Conservation (phyloP, 2,888 invertebrate species). For the Drosophila paranaensis region DNA sequence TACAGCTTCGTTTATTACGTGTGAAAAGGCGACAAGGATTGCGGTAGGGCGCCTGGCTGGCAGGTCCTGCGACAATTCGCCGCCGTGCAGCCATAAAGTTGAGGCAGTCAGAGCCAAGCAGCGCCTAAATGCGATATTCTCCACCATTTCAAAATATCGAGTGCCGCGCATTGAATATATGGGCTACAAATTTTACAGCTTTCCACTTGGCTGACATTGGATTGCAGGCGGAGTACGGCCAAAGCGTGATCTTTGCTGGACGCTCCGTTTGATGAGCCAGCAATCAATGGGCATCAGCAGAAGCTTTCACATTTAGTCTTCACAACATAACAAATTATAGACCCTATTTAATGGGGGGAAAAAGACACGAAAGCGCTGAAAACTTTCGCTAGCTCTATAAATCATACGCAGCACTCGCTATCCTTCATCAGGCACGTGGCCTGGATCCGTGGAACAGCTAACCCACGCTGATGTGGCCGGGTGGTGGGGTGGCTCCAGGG, state of each 20-base stretch:
- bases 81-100: constrained; percentile 55
- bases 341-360: neutral
- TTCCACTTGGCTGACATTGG: constrained; percentile 36
- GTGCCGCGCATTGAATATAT: constrained; percentile 12
- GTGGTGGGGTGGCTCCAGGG: constrained; percentile 8
- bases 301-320: constrained; percentile 8
- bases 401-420: constrained; percentile 29
- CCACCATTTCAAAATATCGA: constrained; percentile 9
- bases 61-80: constrained; percentile 58
- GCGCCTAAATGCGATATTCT: constrained; percentile 58
- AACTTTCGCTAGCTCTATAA: constrained; percentile 17
- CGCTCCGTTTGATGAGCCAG: neutral
- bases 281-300: constrained; percentile 2
- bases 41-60: constrained; percentile 19
- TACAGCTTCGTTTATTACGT: constrained; percentile 78
- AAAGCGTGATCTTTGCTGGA: constrained; percentile 22
- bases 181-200: constrained; percentile 38
- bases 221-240: constrained; percentile 23
- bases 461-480: constrained; percentile 8
- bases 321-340: constrained; percentile 39
- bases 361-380: constrained; percentile 7
- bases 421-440: constrained; percentile 30
- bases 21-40: constrained; percentile 65
- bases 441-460: neutral
- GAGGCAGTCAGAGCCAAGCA: constrained; percentile 54